phyloP scores from a whole-genome alignment of 2,888 invertebrate genomes.

The Amblyjoppa proteus region DNA sequence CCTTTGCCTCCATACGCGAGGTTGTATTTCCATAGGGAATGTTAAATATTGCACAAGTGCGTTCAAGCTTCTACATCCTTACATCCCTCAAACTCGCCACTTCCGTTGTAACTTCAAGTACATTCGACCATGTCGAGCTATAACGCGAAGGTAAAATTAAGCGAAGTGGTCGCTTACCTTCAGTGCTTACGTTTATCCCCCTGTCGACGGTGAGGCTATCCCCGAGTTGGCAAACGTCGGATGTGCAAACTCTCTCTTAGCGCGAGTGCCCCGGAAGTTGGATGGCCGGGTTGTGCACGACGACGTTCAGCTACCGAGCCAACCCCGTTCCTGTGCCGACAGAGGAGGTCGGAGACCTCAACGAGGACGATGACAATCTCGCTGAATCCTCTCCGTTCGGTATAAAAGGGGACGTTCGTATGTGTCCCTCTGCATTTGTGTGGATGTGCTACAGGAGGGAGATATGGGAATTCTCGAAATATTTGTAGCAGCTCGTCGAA shows the following conservation, averaged over 20 bases:
- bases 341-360: conserved; percentile 40
- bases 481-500: conserved; percentile 40
- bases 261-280: conserved; percentile 29
- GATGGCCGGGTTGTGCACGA: conserved; percentile 28
- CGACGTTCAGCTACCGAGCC: conserved; percentile 36
- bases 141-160: conserved; percentile 56
- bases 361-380: conserved; percentile 56
- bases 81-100: conserved; percentile 16
- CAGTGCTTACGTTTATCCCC: conserved; percentile 46
- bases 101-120: conserved; percentile 23
- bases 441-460: background rate
- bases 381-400: conserved; percentile 41
- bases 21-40: background rate
- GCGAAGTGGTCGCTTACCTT: conserved; percentile 60
- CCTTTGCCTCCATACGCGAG: background rate
- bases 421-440: background rate
- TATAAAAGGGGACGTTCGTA: background rate
- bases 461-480: conserved; percentile 51
- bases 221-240: conserved; percentile 62
- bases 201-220: conserved; percentile 47
- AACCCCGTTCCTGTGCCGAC: conserved; percentile 5
- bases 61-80: background rate
- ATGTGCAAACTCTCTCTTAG: conserved; percentile 46
- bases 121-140: conserved; percentile 35
- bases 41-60: background rate